A percentile compares a stretch with the other conserved stretches of the same genome.
phyloP scores from a whole-genome alignment of 2,888 invertebrate species.

The Digitonthophagus gazella region DNA sequence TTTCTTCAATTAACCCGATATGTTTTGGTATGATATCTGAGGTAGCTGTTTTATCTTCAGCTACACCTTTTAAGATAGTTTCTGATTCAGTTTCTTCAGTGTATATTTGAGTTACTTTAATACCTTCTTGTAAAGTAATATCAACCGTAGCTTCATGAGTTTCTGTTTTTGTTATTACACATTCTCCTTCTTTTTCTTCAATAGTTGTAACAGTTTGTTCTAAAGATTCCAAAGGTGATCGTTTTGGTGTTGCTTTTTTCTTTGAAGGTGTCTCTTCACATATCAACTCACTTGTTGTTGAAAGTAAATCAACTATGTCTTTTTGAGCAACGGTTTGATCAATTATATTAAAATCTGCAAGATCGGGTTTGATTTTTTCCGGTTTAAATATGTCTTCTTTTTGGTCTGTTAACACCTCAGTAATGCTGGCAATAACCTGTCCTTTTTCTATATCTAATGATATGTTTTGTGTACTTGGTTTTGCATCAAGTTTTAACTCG shows the following conservation, averaged over 20 bases:
- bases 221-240: conserved; percentile 40
- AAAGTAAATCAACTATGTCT: conserved; percentile 29
- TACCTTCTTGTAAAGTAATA: conserved; percentile 39
- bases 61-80: conserved; percentile 49
- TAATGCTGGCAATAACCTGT: conserved; percentile 35
- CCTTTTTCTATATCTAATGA: conserved; percentile 27
- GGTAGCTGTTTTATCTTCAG: conserved; percentile 51
- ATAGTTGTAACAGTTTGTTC: conserved; percentile 39
- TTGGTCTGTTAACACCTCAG: conserved; percentile 43
- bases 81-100: conserved; percentile 46
- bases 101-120: conserved; percentile 49
- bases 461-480: conserved; percentile 22
- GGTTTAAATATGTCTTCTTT: conserved; percentile 43
- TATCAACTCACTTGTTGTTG: conserved; percentile 27
- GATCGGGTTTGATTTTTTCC: conserved; percentile 37
- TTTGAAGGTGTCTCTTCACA: conserved; percentile 18
- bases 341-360: conserved; percentile 36
- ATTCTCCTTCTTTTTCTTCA: conserved; percentile 42
- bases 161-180: conserved; percentile 31
- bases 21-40: conserved; percentile 50
- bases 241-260: conserved; percentile 37
- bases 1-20: conserved; percentile 51
- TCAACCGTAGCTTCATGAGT: conserved; percentile 28
- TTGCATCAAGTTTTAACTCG: conserved; percentile 23
- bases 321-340: conserved; percentile 34